Conservation (phyloP, 1,140 invertebrate genomes). For the Cherax quadricarinatus region DNA sequence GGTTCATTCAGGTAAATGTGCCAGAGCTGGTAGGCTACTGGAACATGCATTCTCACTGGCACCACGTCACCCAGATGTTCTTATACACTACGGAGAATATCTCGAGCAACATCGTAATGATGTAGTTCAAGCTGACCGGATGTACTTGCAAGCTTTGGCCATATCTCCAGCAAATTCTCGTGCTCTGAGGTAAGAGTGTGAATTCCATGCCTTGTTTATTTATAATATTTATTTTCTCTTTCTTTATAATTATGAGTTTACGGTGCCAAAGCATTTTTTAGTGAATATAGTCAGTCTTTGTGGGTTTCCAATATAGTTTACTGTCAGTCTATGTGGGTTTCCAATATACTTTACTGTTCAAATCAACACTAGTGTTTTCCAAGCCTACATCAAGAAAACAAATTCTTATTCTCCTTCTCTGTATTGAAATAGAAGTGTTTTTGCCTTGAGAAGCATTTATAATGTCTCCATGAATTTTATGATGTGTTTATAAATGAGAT, state of each 20-base stretch:
- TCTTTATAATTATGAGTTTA: background rate
- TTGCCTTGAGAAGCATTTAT: too few species aligned
- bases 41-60: slow-evolving; percentile 93
- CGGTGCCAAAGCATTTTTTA: background rate
- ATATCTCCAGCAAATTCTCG: slow-evolving; percentile 88
- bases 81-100: slow-evolving; percentile 96
- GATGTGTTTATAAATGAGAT: too few species aligned
- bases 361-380: too few species aligned
- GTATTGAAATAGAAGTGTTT: too few species aligned
- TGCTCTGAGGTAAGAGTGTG: slow-evolving; percentile 87
- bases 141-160: slow-evolving; percentile 89
- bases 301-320: too few species aligned
- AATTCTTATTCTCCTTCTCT: too few species aligned
- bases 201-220: slow-evolving; percentile 81
- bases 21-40: slow-evolving; percentile 92
- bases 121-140: slow-evolving; percentile 91
- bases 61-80: slow-evolving; percentile 93
- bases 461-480: too few species aligned
- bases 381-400: too few species aligned
- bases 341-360: too few species aligned
- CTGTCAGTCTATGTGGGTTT: background rate
- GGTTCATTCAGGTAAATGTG: slow-evolving; percentile 87
- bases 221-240: slow-evolving; percentile 84
- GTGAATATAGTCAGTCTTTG: background rate
- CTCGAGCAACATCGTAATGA: slow-evolving; percentile 91